Evolutionary conservation across 2,797 vertebrate species (phyloP), one percentile per base, ranked within the genome.

Genomic region (Caiman crocodilus): DNA sequence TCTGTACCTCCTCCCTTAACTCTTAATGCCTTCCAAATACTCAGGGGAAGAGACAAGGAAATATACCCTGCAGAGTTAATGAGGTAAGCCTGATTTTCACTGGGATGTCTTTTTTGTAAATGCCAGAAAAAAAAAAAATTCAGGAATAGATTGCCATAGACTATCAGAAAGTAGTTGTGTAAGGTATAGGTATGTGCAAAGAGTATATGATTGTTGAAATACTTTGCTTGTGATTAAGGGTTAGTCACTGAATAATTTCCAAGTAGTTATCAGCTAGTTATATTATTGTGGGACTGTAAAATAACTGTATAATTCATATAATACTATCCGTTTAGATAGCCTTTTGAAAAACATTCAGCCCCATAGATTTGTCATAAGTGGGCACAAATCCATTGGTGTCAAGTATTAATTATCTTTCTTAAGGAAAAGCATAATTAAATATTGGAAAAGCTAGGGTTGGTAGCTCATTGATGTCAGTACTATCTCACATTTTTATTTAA

Each of bases 341-440:
- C 14, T 87, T 90, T 85, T 82, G 56, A 82, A 89, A 8, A 58
- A 50, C 8, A 86, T 90, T 84, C 2, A 3, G 7, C 86, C 61
- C 20, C 18, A 18, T 79, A 63, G 57, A 13, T 55, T 58, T 7
- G 2, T 67, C 26, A 14, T 73, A 42, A 50, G 50, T 14, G 12
- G 69, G 35, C 26, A 64, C 74, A 90, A 25, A 14, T 80, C 50
- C 71, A 35, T 30, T 56, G 76, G 7, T 20, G 42, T 69, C 61
- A 74, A 13, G 65, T 65, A 3, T 61, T 65, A 88, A 71, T 60
- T 71, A 59, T 86, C 86, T 95, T 85, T 79, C 90, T 80, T 90
- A 89, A 91, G 79, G 73, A 92, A 95, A 94, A 95, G 93, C 91
- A 89, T 89, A 93, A 94, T 94, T 92, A 95, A 77, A 93, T 32